A percentile compares a stretch with the other conserved stretches of the same genome.
Evolutionary conservation across 2,113 vertebrate genomes (phyloP).

Genomic region (Plecotus auritus): DNA sequence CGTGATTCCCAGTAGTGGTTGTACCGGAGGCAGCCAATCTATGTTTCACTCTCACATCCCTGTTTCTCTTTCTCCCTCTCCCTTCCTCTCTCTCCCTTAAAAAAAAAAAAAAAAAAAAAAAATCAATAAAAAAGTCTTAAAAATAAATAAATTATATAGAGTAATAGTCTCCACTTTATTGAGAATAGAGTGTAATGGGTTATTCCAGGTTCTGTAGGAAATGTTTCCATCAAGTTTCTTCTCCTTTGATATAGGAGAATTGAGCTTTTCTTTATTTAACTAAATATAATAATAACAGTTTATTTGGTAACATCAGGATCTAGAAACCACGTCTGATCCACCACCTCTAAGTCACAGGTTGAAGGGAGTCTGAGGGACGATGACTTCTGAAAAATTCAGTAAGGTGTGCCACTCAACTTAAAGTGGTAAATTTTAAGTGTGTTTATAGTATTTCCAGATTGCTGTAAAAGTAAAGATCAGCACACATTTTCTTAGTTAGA

Average conservation of each 20-base stretch:
- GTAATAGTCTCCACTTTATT: neutral
- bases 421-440: neutral
- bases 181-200: neutral
- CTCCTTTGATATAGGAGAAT: neutral
- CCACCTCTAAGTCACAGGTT: neutral
- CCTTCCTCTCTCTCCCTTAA: no score
- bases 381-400: neutral
- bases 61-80: no score
- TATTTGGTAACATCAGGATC: neutral
- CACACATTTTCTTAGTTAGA: neutral
- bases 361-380: neutral
- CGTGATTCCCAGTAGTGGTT: no score
- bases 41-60: no score
- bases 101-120: no score
- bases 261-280: neutral
- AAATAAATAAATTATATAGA: neutral
- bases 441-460: neutral
- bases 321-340: neutral
- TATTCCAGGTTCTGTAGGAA: neutral
- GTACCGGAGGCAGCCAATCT: neutral
- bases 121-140: neutral
- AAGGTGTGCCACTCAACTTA: neutral
- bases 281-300: neutral
- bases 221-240: neutral
- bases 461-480: neutral